A percentile compares a stretch with the other conserved stretches of the same genome.
These are phyloP conservation scores for Amiota communis DNA, from an alignment of 2,888 invertebrate species.

Conservation along the genomic window DNA sequence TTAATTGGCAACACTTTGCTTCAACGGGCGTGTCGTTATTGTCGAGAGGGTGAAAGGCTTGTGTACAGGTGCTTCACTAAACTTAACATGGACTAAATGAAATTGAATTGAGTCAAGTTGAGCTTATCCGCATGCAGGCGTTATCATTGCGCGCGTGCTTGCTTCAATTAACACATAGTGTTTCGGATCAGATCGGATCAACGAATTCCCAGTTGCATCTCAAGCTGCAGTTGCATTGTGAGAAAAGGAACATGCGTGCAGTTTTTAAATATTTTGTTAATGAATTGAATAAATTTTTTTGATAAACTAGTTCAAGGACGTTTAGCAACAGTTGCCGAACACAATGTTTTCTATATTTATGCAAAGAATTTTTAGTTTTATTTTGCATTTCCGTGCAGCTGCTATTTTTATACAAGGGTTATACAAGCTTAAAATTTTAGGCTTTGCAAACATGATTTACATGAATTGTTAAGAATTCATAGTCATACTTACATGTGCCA, in stretches of 20 bases:
- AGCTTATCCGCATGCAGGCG: no score
- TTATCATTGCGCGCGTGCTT: background rate
- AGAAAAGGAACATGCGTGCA: background rate
- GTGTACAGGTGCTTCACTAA: background rate
- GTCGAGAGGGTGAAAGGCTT: background rate
- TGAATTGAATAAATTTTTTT: background rate
- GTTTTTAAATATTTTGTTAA: slow-evolving; percentile 13
- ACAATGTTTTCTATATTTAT: no score
- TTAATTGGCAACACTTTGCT: slow-evolving; percentile 30
- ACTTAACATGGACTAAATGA: background rate
- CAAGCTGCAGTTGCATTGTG: no score
- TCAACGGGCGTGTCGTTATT: background rate
- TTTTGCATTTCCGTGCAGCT: no score
- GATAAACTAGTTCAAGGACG: slow-evolving; percentile 14
- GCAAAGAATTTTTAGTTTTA: no score
- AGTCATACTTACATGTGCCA: no score
- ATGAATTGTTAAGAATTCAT: no score
- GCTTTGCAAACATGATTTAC: no score
- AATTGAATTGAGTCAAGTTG: no score
- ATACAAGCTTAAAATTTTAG: no score
- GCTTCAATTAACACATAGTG: slow-evolving; percentile 13
- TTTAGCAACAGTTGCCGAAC: background rate
- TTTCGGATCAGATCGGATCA: slow-evolving; percentile 2
- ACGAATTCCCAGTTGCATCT: background rate
- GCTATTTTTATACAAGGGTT: no score